Percentiles rank a stretch among this genome's conserved stretches.
These are phyloP conservation scores for Orchestia grillus DNA, from an alignment of 1,140 invertebrate species.

Conservation along the genomic window DNA sequence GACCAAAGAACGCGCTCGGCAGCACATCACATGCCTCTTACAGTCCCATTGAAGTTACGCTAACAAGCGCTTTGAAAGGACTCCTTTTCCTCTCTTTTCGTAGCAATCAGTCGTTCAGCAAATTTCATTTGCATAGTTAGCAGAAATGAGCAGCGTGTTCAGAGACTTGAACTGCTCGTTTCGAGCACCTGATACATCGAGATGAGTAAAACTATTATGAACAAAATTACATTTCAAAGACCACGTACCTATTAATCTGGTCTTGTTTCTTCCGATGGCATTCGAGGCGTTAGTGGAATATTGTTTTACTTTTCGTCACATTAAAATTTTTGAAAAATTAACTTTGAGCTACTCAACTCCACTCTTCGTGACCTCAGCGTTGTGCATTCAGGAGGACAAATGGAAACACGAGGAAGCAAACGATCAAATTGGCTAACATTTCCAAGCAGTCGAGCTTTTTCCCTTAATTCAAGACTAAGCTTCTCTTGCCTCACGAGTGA, in stretches of 20 bases:
- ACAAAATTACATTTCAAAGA: neutral
- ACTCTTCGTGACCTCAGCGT: too few relatives aligned
- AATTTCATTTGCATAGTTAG: constrained; percentile 44
- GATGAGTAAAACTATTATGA: neutral
- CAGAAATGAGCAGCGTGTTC: neutral
- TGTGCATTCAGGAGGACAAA: too few relatives aligned
- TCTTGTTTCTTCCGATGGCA: too few relatives aligned
- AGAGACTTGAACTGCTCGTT: neutral
- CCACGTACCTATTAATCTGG: neutral
- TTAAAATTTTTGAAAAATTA: too few relatives aligned
- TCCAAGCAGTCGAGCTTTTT: too few relatives aligned
- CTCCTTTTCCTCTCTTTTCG: neutral
- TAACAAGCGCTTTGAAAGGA: constrained; percentile 37
- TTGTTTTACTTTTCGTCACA: too few relatives aligned
- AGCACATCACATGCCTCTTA: constrained; percentile 21
- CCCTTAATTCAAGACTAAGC: too few relatives aligned
- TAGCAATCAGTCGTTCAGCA: constrained; percentile 30
- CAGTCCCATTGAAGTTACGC: constrained; percentile 47
- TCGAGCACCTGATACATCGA: neutral
- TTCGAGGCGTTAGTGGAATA: too few relatives aligned
- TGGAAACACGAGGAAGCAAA: too few relatives aligned
- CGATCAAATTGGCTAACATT: too few relatives aligned
- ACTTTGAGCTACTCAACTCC: too few relatives aligned
- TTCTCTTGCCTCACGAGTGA: too few relatives aligned
- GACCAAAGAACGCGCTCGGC: constrained; percentile 25